Evolutionary conservation across 1,140 invertebrate genomes (phyloP).

Genomic region (Drosophila nigromelanica): DNA sequence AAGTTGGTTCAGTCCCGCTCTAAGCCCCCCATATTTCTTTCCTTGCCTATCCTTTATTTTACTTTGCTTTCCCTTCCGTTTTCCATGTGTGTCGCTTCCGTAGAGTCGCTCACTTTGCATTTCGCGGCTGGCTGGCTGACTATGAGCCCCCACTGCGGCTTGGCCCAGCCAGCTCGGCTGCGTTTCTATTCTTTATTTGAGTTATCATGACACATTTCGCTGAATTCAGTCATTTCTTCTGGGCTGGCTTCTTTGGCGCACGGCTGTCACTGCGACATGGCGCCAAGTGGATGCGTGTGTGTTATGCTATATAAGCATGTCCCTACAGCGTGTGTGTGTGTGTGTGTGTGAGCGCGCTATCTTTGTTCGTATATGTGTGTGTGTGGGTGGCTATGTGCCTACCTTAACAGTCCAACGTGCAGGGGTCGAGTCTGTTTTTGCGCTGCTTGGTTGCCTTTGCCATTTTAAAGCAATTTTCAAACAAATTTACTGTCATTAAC

Average conservation of each 20-base stretch:
- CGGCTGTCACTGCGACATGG: slow-evolving; percentile 75
- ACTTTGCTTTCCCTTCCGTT: slow-evolving; percentile 28
- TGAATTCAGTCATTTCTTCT: slow-evolving; percentile 78
- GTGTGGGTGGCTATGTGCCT: slow-evolving; percentile 31
- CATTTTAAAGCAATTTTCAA: slow-evolving; percentile 83
- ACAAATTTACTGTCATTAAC: slow-evolving; percentile 83
- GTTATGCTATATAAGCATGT: slow-evolving; percentile 17
- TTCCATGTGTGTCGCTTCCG: slow-evolving; percentile 62
- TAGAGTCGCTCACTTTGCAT: slow-evolving; percentile 68
- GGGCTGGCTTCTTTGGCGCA: slow-evolving; percentile 66
- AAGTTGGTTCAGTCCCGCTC: slow-evolving; percentile 57
- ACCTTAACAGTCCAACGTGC: slow-evolving; percentile 58
- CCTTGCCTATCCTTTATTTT: neutral
- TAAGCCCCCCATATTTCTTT: slow-evolving; percentile 9
- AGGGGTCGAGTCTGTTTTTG: slow-evolving; percentile 63
- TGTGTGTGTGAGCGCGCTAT: slow-evolving; percentile 36
- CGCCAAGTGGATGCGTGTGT: slow-evolving; percentile 48
- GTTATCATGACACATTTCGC: slow-evolving; percentile 82
- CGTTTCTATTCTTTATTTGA: slow-evolving; percentile 80
- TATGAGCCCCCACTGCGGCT: neutral
- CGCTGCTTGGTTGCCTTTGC: slow-evolving; percentile 74
- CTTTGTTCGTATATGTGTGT: slow-evolving; percentile 7
- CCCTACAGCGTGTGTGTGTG: neutral
- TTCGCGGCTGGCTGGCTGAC: slow-evolving; percentile 76
- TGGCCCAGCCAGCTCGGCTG: slow-evolving; percentile 31